These are phyloP conservation scores for Calosoma granatense DNA, from an alignment of 1,140 invertebrate genomes.

Conservation along the genomic window DNA sequence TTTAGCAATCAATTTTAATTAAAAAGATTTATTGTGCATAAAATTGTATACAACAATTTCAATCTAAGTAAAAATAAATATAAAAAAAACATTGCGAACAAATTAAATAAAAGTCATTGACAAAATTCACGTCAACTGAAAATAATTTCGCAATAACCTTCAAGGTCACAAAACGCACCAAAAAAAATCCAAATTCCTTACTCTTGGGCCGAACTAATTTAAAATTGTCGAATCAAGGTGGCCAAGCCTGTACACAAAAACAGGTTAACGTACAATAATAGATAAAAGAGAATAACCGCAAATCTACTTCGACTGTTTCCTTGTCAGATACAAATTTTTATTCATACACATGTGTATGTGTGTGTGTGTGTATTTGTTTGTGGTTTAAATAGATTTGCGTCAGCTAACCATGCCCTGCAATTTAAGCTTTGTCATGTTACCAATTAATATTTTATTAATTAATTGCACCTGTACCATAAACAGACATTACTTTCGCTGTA, in stretches of 20 bases:
- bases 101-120: too few relatives aligned
- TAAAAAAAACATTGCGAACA: too few relatives aligned
- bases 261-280: not conserved
- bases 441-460: not conserved
- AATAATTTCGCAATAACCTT: constrained; percentile 2
- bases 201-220: constrained; percentile 3
- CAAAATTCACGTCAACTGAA: too few relatives aligned
- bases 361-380: not conserved
- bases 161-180: not conserved
- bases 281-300: not conserved
- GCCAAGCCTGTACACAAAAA: not conserved
- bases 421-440: not conserved
- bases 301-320: not conserved
- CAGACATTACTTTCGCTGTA: too few relatives aligned
- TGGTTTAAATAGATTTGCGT: not conserved
- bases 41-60: too few relatives aligned
- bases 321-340: not conserved
- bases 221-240: constrained; percentile 3
- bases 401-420: not conserved
- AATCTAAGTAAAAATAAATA: not conserved
- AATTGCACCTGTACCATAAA: too few relatives aligned
- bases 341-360: not conserved
- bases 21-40: too few relatives aligned
- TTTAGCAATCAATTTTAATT: too few relatives aligned
- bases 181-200: not conserved